Percentiles rank a stretch among this genome's conserved stretches.
Conservation (phyloP, 2,113 vertebrate species). For the Mus pahari region DNA sequence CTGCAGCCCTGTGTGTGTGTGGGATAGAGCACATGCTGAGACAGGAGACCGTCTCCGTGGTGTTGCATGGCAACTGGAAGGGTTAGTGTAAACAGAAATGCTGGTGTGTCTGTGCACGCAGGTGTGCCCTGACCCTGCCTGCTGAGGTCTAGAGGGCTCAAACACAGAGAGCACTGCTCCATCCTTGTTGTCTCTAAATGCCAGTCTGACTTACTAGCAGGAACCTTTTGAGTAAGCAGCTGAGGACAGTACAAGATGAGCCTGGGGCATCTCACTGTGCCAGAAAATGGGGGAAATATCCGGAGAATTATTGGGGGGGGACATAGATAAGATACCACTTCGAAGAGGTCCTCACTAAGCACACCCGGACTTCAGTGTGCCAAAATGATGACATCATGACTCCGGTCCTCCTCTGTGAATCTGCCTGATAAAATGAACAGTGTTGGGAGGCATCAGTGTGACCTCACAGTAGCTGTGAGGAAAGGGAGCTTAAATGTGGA, state of each 20-base stretch:
- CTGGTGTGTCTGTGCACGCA: rapidly evolving
- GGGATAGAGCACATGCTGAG: neutral
- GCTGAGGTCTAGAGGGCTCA: neutral
- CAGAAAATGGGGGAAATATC: neutral
- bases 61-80: neutral
- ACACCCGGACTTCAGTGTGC: rapidly evolving
- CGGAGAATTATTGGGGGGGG: neutral
- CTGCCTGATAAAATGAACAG: neutral
- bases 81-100: neutral
- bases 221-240: neutral
- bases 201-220: neutral
- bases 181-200: neutral
- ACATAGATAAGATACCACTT: neutral
- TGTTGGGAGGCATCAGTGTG: neutral
- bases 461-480: neutral
- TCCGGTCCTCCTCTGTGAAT: neutral
- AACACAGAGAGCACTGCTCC: neutral
- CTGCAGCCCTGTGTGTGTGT: neutral
- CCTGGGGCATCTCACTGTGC: neutral
- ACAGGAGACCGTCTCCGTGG: neutral
- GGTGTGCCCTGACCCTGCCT: neutral
- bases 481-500: neutral
- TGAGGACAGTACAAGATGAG: neutral
- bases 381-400: too few species aligned
- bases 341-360: neutral